phyloP scores from a whole-genome alignment of 1,140 invertebrate genomes.

The Dreissena polymorpha region DNA sequence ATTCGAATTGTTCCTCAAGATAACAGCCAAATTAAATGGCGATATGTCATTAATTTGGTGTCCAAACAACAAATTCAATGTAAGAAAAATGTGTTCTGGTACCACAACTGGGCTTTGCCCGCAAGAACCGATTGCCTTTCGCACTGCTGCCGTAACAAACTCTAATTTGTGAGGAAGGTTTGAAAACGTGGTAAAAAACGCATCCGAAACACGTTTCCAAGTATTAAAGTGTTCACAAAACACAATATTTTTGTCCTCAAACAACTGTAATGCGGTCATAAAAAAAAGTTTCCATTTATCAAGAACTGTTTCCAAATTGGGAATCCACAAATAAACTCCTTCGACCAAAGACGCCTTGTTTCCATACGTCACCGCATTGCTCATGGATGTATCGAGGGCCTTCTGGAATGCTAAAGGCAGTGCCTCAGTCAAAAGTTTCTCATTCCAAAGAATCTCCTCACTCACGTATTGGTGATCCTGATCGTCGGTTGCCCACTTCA shows the following conservation, averaged over 20 bases:
- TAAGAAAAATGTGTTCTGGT: background rate
- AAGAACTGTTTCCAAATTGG: background rate
- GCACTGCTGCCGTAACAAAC: background rate
- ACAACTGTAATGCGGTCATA: background rate
- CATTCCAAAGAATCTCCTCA: conserved; percentile 69
- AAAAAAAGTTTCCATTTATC: conserved; percentile 16
- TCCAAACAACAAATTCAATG: background rate
- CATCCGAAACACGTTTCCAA: conserved; percentile 10
- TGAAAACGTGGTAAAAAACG: conserved; percentile 37
- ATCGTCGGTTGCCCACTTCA: conserved; percentile 65
- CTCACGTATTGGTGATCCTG: conserved; percentile 40
- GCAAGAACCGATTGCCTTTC: background rate
- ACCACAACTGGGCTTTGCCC: background rate
- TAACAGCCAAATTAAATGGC: background rate
- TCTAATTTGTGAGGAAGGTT: background rate
- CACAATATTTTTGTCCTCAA: background rate
- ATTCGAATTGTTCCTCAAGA: background rate
- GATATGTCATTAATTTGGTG: background rate
- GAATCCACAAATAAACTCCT: conserved; percentile 11
- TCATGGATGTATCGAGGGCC: background rate
- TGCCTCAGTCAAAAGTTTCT: conserved; percentile 60
- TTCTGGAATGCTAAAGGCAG: conserved; percentile 53
- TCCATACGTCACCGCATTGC: background rate
- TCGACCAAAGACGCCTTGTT: background rate
- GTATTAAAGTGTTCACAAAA: background rate